Base-by-base conservation (phyloP, 2,797 vertebrate genomes). In the Poeciliopsis infans region DNA sequence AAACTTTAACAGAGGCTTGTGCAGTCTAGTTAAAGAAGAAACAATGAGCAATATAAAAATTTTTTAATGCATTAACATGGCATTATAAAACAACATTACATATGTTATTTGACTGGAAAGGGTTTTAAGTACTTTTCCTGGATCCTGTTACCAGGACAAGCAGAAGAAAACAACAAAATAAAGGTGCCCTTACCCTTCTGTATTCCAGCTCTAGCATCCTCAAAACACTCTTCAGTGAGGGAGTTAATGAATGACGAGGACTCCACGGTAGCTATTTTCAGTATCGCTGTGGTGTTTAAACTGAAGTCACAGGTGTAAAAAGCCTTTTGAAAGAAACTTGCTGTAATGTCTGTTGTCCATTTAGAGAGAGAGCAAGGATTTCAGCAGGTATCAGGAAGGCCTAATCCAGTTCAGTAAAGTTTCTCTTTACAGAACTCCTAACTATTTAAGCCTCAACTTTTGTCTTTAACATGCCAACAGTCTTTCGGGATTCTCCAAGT, bases 51-150 rank as follows among this genome's bases (percentile, higher is more conserved):
- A 31, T 36, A 33, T 36, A 76, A 82, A 68, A 68, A 72, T 18
- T 51, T 64, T 64, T 74, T 69, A 41, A 25, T 72, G 59, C 41
- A 12, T 75, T 66, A 53, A 46, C 47, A 72, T 76, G 79, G 72
- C 79, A 83, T 79, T 68, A 75, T 68, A 53, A 23, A 6, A 69
- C 23, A 71, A 64, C 82, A 18, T 71, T 31, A 73, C 33, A 31
- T 20, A 49, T 79, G 47, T 7, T 59, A 39, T 80, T 75, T 75
- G 39, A 31, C 73, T 39, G 7, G 12, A 7, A 51, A 43, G 36
- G 25, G 36, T 36, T 64, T 64, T 8, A 64, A 33, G 13, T 36
- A 64, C 31, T 36, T 64, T 64, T 64, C 31, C 15, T 64, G 59
- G 59, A 8, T 33, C 16, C 59, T 36, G 18, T 18, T 64, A 64